Percentiles rank a stretch among this genome's conserved stretches.
phyloP scores from a whole-genome alignment of 2,797 vertebrate genomes.

The Pempheris klunzingeri region DNA sequence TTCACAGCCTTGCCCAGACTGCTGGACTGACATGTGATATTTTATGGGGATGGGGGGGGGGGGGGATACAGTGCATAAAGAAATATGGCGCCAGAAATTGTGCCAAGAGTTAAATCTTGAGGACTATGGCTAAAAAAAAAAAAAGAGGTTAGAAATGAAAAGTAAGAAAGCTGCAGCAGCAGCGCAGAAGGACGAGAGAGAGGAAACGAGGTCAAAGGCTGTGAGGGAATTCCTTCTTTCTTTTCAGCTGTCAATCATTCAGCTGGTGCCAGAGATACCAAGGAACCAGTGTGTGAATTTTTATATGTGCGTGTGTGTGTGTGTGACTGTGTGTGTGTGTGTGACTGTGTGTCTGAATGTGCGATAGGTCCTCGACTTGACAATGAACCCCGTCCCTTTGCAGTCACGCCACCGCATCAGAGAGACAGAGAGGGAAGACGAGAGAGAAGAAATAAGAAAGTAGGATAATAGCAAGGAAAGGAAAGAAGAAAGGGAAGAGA shows the following conservation, averaged over 20 bases:
- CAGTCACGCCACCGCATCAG: slow-evolving; percentile 79
- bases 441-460: slow-evolving; percentile 24
- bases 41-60: too few species aligned
- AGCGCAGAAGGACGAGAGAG: slow-evolving; percentile 34
- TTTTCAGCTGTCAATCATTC: slow-evolving; percentile 80
- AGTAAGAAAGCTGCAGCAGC: slow-evolving; percentile 30
- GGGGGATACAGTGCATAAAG: background rate
- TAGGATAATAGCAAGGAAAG: slow-evolving; percentile 23
- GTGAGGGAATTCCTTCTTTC: slow-evolving; percentile 80
- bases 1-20: too few species aligned
- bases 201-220: slow-evolving; percentile 81
- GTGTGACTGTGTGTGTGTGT: slow-evolving; percentile 48
- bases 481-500: slow-evolving; percentile 1
- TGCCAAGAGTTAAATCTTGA: background rate
- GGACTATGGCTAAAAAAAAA: slow-evolving; percentile 15
- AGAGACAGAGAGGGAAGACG: slow-evolving; percentile 44
- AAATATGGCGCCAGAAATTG: background rate
- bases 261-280: slow-evolving; percentile 78
- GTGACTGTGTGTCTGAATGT: slow-evolving; percentile 68
- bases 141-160: slow-evolving; percentile 52
- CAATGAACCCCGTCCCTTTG: slow-evolving; percentile 79
- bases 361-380: slow-evolving; percentile 72
- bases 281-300: slow-evolving; percentile 67
- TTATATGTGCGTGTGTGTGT: slow-evolving; percentile 51
- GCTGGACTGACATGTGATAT: slow-evolving; percentile 20